Conservation (phyloP, 1,140 invertebrate genomes). For the Aphidius ervi region DNA sequence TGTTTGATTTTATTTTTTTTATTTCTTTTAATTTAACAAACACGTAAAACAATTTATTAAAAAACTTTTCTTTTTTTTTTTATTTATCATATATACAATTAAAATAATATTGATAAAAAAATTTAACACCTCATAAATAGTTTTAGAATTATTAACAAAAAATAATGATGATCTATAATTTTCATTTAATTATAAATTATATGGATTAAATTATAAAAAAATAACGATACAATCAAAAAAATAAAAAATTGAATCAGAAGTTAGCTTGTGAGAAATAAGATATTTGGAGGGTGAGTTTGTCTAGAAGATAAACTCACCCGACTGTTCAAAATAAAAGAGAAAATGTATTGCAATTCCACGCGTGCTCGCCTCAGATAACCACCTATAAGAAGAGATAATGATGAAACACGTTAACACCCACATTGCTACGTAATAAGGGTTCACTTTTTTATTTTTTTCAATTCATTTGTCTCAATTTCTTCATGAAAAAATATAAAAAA, state of each 20-base stretch:
- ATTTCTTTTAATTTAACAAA: neutral
- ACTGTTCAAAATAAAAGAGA: too few relatives aligned
- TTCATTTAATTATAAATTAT: too few relatives aligned
- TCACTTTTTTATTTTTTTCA: neutral
- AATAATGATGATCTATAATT: too few relatives aligned
- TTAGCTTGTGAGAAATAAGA: too few relatives aligned
- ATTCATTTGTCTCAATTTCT: neutral
- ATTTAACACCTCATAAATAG: too few relatives aligned
- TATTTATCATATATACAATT: neutral
- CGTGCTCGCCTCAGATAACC: slow-evolving; percentile 35
- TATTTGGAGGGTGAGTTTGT: too few relatives aligned
- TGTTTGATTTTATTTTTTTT: slow-evolving; percentile 1
- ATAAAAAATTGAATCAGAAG: neutral
- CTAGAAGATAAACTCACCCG: too few relatives aligned
- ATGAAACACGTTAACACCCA: slow-evolving; percentile 21
- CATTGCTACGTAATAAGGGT: slow-evolving; percentile 11
- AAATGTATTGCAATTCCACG: slow-evolving; percentile 27
- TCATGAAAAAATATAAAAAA: slow-evolving; percentile 1
- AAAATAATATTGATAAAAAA: too few relatives aligned
- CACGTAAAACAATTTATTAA: neutral
- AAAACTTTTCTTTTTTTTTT: neutral
- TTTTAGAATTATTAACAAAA: too few relatives aligned
- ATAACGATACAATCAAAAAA: neutral
- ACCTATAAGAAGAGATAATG: slow-evolving; percentile 36
- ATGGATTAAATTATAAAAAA: too few relatives aligned